Percentiles rank a stretch among this genome's conserved stretches.
Conservation (phyloP, 2,113 vertebrate species). For the Sardina pilchardus region DNA sequence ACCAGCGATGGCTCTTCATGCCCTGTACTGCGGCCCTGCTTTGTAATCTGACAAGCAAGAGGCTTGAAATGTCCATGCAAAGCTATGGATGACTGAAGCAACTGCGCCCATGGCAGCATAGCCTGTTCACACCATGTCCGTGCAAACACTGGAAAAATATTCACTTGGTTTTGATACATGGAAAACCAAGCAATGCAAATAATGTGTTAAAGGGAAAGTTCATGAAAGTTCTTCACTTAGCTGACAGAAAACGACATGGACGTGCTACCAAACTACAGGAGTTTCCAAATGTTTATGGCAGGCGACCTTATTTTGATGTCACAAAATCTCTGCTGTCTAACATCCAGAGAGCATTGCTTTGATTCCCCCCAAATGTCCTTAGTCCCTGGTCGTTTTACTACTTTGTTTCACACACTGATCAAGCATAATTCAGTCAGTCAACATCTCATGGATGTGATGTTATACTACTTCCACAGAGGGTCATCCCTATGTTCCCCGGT, state of each 20-base stretch:
- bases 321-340: no score
- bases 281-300: no score
- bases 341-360: no score
- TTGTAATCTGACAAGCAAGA: neutral
- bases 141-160: neutral
- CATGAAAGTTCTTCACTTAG: neutral
- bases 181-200: neutral
- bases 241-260: neutral
- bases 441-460: neutral
- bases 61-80: neutral
- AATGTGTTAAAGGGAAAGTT: neutral
- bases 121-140: neutral
- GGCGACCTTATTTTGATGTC: no score
- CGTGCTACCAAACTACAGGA: no score
- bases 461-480: no score
- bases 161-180: neutral
- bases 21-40: neutral
- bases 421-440: no score
- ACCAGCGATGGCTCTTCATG: neutral
- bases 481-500: no score
- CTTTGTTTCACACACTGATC: no score
- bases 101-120: neutral
- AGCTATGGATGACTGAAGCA: neutral
- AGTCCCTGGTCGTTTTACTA: no score
- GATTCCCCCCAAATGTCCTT: no score